Evolutionary conservation across 2,797 vertebrate genomes (phyloP).

Genomic region (Ammospiza maritima): DNA sequence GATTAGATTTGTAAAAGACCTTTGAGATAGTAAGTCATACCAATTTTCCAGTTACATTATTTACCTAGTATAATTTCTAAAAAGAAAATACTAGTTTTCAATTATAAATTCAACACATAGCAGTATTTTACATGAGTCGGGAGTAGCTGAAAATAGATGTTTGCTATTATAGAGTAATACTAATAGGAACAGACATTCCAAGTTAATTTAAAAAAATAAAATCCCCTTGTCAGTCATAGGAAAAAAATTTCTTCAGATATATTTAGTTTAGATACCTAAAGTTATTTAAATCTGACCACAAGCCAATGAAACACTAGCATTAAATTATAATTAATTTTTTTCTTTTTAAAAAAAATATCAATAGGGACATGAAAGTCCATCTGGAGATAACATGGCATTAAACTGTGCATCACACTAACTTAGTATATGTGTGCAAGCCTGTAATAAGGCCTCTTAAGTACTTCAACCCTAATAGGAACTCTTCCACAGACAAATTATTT

Average conservation of each 20-base stretch:
- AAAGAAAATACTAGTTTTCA: background rate
- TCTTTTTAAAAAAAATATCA: background rate
- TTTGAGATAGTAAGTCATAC: background rate
- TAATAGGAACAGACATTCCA: background rate
- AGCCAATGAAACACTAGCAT: background rate
- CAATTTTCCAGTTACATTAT: background rate
- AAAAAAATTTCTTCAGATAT: background rate
- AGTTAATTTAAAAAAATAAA: constrained; percentile 14
- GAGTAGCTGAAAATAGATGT: background rate
- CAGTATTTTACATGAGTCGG: background rate
- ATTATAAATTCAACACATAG: background rate
- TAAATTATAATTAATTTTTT: background rate
- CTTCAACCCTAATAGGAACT: background rate
- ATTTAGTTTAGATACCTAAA: background rate
- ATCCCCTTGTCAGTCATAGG: background rate
- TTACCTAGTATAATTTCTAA: background rate
- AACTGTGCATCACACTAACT: background rate
- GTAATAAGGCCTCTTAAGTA: background rate
- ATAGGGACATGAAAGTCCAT: background rate
- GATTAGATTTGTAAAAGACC: background rate
- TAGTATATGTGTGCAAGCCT: background rate
- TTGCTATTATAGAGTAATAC: background rate
- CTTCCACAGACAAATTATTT: background rate
- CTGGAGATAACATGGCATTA: background rate
- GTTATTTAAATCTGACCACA: background rate